Evolutionary conservation across 2,888 invertebrate genomes (phyloP).

Genomic region (Latheticus oryzae): DNA sequence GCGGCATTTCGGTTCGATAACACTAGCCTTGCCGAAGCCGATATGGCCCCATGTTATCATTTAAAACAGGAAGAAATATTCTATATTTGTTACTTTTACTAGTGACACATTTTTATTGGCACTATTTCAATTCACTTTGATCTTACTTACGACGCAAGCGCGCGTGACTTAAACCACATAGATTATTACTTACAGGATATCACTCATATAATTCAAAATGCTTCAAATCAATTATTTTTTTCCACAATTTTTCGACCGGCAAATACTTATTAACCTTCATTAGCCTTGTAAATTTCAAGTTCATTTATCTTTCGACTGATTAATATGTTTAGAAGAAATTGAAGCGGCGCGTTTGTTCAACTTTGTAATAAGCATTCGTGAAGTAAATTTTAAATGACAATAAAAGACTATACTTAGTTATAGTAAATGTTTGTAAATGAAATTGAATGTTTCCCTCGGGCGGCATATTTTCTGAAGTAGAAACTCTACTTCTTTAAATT

Average conservation of each 20-base stretch:
- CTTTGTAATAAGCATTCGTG: constrained; percentile 21
- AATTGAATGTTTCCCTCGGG: constrained; percentile 40
- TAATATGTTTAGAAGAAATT: constrained; percentile 12
- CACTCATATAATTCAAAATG: no score
- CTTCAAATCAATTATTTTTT: no score
- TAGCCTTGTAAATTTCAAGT: constrained; percentile 4
- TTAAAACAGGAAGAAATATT: no score
- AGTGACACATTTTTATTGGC: constrained; percentile 7
- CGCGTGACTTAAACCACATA: constrained; percentile 32
- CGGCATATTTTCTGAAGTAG: constrained; percentile 28
- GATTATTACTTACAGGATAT: constrained; percentile 11
- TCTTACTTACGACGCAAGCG: constrained; percentile 19
- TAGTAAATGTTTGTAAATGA: constrained; percentile 33
- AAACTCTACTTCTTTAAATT: constrained; percentile 34
- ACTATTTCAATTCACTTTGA: constrained; percentile 13
- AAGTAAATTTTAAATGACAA: constrained; percentile 20
- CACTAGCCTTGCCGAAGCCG: constrained; percentile 38
- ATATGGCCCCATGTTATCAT: no score
- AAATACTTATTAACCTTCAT: not conserved
- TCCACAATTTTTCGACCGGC: no score
- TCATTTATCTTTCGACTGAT: constrained; percentile 5
- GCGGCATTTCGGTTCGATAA: constrained; percentile 43
- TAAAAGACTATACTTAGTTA: constrained; percentile 25
- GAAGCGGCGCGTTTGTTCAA: constrained; percentile 7
- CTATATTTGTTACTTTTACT: not conserved